A percentile compares a stretch with the other conserved stretches of the same genome.
These are phyloP conservation scores for Rhorus exstirpatorius DNA, from an alignment of 2,888 invertebrate genomes.

Conservation along the genomic window DNA sequence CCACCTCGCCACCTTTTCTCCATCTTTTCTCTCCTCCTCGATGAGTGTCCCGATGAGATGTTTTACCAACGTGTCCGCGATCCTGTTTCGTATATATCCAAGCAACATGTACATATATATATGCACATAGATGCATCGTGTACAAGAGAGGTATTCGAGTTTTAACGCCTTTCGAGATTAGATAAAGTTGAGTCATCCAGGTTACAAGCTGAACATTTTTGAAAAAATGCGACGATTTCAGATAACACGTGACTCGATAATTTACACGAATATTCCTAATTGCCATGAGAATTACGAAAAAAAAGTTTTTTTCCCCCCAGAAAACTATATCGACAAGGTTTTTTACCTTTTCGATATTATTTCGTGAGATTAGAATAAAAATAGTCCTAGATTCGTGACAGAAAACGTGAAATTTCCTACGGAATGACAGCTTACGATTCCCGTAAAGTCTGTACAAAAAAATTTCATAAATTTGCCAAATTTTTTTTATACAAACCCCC, in stretches of 20 bases:
- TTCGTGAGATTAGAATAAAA: no score
- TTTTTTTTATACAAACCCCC: no score
- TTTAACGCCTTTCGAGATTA: slow-evolving; percentile 37
- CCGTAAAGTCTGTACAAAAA: no score
- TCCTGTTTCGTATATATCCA: neutral
- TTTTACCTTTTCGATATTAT: no score
- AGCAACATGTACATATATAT: neutral
- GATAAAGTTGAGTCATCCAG: slow-evolving; percentile 45
- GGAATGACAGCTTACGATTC: no score
- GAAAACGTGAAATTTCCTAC: no score
- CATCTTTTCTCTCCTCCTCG: slow-evolving; percentile 62
- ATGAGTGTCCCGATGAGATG: slow-evolving; percentile 11
- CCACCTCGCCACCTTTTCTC: slow-evolving; percentile 77
- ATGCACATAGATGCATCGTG: neutral
- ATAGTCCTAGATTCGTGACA: no score
- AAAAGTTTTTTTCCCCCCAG: no score
- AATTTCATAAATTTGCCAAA: no score
- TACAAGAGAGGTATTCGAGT: slow-evolving; percentile 6
- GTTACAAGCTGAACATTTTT: slow-evolving; percentile 14
- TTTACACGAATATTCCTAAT: slow-evolving; percentile 19
- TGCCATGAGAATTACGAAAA: no score
- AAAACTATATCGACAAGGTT: no score
- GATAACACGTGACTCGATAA: slow-evolving; percentile 64
- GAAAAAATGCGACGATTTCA: slow-evolving; percentile 42
- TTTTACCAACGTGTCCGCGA: slow-evolving; percentile 12